These are phyloP conservation scores for Leptinotarsa haldemani DNA, from an alignment of 2,888 invertebrate genomes.

Conservation along the genomic window DNA sequence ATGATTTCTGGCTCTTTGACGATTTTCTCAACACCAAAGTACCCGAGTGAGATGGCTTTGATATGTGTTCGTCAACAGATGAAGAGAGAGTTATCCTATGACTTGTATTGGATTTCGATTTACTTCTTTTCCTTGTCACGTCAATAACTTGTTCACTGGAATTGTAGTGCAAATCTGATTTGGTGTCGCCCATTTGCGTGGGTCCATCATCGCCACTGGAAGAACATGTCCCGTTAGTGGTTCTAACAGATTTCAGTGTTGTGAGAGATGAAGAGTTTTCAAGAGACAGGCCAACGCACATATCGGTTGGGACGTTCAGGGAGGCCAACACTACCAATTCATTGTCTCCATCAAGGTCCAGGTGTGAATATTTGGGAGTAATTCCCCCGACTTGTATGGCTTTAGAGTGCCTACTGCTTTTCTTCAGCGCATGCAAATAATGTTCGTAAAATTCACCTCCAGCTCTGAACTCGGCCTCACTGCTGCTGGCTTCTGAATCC, in stretches of 20 bases:
- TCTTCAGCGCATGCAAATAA: slow-evolving; percentile 38
- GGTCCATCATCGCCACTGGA: slow-evolving; percentile 1
- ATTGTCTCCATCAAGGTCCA: slow-evolving; percentile 43
- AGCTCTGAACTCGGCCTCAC: slow-evolving; percentile 37
- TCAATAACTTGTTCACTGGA: background rate
- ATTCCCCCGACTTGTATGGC: slow-evolving; percentile 27
- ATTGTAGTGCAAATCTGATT: background rate
- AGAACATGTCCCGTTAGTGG: slow-evolving; percentile 1
- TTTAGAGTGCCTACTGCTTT: slow-evolving; percentile 30
- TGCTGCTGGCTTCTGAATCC: slow-evolving; percentile 25
- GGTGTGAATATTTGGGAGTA: slow-evolving; percentile 31
- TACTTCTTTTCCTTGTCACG: background rate
- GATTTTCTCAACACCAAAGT: background rate
- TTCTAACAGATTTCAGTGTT: slow-evolving; percentile 26
- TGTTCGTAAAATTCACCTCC: slow-evolving; percentile 45
- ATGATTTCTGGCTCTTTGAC: background rate
- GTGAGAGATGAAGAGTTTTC: slow-evolving; percentile 30
- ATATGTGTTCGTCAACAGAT: background rate
- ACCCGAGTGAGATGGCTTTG: background rate
- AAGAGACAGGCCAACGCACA: slow-evolving; percentile 45
- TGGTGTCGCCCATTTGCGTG: background rate
- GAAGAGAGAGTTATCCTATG: background rate
- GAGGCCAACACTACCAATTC: slow-evolving; percentile 45
- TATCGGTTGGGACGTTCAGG: slow-evolving; percentile 40
- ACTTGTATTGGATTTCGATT: background rate